Percentiles rank a stretch among this genome's conserved stretches.
Evolutionary conservation across 2,113 vertebrate genomes (phyloP).

Genomic region (Callospermophilus lateralis): DNA sequence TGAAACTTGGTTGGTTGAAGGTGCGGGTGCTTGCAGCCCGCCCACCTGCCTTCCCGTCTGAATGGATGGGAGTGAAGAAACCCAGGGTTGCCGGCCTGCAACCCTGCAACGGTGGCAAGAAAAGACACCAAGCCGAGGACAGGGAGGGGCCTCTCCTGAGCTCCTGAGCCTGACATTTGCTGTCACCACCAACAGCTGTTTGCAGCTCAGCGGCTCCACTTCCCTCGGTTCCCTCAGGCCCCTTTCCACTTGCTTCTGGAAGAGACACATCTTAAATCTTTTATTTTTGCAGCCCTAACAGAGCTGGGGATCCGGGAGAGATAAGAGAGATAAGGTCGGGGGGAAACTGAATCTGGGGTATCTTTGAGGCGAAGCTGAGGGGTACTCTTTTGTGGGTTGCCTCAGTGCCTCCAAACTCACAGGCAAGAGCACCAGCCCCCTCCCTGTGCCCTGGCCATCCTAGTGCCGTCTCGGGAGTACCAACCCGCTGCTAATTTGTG

Average conservation of each 20-base stretch:
- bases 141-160: not conserved
- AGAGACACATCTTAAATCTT: conserved; percentile 6
- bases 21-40: not conserved
- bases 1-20: not conserved
- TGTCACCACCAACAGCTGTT: conserved; percentile 50
- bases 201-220: not conserved
- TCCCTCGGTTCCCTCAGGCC: not conserved
- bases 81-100: fast-evolving
- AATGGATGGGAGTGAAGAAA: not conserved
- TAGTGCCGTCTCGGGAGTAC: conserved; percentile 56
- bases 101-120: not conserved
- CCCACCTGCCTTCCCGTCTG: not conserved
- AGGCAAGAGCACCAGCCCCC: not conserved
- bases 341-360: not conserved
- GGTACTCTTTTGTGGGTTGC: not conserved
- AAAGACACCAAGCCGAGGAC: not conserved
- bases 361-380: not conserved
- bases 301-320: not conserved
- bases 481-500: conserved; percentile 68
- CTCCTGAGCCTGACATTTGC: not conserved
- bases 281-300: not conserved
- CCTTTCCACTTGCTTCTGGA: conserved; percentile 18
- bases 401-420: not conserved
- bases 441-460: conserved; percentile 30
- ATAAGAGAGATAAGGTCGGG: not conserved